Evolutionary conservation across 37 sponge, comb jelly and placozoan genomes (phyloP).

Genomic region (Aphrocallistes beatrix): DNA sequence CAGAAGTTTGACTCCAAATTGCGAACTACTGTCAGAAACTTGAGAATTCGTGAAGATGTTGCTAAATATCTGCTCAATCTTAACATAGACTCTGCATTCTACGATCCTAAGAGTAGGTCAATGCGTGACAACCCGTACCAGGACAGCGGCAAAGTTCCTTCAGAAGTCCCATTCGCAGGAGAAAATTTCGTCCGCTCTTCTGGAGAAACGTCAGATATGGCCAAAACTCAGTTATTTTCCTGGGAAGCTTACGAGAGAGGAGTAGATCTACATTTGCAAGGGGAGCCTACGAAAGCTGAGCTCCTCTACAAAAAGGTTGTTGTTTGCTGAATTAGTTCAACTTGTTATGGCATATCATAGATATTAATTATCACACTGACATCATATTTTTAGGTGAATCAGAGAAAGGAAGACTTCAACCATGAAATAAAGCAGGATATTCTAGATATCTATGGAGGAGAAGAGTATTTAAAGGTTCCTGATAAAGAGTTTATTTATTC

Average conservation of each 20-base stretch:
- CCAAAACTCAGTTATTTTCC: conserved; percentile 85
- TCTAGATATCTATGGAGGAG: conserved; percentile 68
- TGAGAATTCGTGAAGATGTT: conserved; percentile 91
- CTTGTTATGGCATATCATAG: neutral
- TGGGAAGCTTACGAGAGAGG: conserved; percentile 95
- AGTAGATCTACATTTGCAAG: conserved; percentile 79
- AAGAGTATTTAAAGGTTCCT: conserved; percentile 85
- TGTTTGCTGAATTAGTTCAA: neutral
- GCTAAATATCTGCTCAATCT: conserved; percentile 92
- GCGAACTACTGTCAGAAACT: conserved; percentile 82
- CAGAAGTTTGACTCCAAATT: conserved; percentile 93
- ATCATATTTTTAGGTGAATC: conserved; percentile 4
- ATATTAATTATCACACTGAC: neutral
- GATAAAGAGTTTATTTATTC: conserved; percentile 80
- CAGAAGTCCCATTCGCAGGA: conserved; percentile 73
- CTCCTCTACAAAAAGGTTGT: conserved; percentile 74
- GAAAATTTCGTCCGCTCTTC: conserved; percentile 81
- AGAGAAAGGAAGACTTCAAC: neutral
- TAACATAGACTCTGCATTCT: conserved; percentile 77
- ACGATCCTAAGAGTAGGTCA: conserved; percentile 94
- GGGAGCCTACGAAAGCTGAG: conserved; percentile 90
- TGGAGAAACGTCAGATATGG: conserved; percentile 71
- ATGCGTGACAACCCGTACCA: conserved; percentile 92
- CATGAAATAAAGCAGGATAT: neutral
- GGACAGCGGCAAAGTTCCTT: conserved; percentile 45